Percentiles rank a stretch among this genome's conserved stretches.
Evolutionary conservation across 2,888 invertebrate species (phyloP).

Genomic region (Eucera pruinosa): DNA sequence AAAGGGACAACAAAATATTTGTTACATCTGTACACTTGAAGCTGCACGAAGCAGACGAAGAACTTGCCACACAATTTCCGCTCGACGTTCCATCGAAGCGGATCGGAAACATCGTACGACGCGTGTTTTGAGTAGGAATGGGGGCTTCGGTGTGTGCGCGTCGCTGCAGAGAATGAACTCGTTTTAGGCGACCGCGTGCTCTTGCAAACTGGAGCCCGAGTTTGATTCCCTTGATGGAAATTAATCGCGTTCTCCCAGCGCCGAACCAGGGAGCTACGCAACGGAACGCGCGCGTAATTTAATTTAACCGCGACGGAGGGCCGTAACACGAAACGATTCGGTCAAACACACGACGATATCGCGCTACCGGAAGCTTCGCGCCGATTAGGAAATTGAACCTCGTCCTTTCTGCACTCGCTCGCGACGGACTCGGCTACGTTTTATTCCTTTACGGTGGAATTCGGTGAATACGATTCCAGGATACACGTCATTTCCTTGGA

Average conservation of each 20-base stretch:
- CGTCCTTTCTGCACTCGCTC: background rate
- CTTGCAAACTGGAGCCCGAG: background rate
- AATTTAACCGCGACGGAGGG: background rate
- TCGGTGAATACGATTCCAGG: background rate
- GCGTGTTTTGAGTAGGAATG: too few relatives aligned
- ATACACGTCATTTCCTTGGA: background rate
- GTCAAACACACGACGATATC: background rate
- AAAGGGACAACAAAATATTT: too few relatives aligned
- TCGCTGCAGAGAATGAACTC: too few relatives aligned
- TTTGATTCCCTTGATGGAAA: slow-evolving; percentile 12
- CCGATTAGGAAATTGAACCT: slow-evolving; percentile 16
- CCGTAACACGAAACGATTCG: too few relatives aligned
- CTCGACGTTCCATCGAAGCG: too few relatives aligned
- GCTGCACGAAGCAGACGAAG: too few relatives aligned
- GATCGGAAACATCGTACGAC: too few relatives aligned
- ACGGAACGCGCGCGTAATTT: slow-evolving; percentile 12
- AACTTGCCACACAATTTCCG: too few relatives aligned
- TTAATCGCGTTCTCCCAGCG: background rate
- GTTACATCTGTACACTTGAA: too few relatives aligned
- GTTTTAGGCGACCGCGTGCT: too few relatives aligned
- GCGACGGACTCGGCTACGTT: too few relatives aligned
- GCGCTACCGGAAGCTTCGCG: background rate
- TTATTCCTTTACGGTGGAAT: background rate
- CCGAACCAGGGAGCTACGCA: background rate
- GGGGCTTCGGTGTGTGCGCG: too few relatives aligned